A percentile compares a stretch with the other conserved stretches of the same genome.
Evolutionary conservation across 2,797 vertebrate genomes (phyloP).

Genomic region (Petrocephalus sullivani): DNA sequence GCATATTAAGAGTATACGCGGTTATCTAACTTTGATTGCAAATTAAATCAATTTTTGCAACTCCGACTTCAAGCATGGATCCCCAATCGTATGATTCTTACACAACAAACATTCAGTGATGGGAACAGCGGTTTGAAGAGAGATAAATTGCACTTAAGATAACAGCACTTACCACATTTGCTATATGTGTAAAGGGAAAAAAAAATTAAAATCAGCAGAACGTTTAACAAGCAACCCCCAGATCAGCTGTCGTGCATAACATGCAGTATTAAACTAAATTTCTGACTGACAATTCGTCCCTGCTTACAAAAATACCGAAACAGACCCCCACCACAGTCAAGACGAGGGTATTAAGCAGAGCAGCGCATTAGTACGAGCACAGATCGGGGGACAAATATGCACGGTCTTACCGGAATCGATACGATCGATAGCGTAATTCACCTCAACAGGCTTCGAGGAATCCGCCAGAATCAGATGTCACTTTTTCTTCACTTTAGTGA

Average conservation of each 20-base stretch:
- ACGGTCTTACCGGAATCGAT: constrained; percentile 60
- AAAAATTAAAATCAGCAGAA: background rate
- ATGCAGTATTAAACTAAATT: background rate
- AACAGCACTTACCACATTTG: background rate
- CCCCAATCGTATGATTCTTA: background rate
- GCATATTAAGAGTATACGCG: background rate
- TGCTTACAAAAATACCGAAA: constrained; percentile 5
- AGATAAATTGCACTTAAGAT: background rate
- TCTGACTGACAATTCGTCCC: background rate
- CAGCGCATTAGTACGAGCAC: background rate
- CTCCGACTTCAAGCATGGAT: background rate
- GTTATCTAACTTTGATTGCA: background rate
- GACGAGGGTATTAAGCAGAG: background rate
- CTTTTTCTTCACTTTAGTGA: constrained; percentile 53
- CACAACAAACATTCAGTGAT: background rate
- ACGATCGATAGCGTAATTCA: constrained; percentile 43
- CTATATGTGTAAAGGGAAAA: background rate
- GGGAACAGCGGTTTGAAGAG: background rate
- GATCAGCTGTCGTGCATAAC: background rate
- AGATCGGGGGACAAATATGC: background rate
- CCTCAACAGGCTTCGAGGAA: constrained; percentile 18
- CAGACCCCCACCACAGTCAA: background rate
- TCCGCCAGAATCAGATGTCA: constrained; percentile 44
- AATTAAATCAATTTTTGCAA: background rate
- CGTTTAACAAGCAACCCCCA: background rate